Base-by-base conservation (phyloP, 37 sponge, comb jelly and placozoan genomes). In the Spongia lamella region DNA sequence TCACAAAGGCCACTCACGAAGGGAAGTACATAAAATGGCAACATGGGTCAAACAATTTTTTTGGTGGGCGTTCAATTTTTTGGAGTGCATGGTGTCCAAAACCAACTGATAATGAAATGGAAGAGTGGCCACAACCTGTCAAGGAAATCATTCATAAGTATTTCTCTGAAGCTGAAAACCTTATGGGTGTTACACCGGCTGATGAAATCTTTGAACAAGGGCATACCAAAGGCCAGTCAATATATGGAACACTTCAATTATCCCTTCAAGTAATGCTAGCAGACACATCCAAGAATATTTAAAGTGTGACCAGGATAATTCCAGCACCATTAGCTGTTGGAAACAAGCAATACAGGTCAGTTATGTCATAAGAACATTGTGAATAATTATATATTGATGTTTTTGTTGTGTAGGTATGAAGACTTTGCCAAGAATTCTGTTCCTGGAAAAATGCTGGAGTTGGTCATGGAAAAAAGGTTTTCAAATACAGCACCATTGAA, bases 11-110 rank as follows among this genome's bases (percentile, higher is more conserved):
- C 1, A 82, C 68, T 3, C 65, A 52, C 43, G 20, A 59, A 31
- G 83, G 83, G 2, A 31, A 72, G 55, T 54, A 62, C 76, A 75
- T 73, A 29, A 74, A 72, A 32, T 75, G 22, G 37, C 70, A 37
- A 3, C 70, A 79, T 40, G 83, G 83, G n/a, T 30, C 6, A 60
- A 75, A 20, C 38, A 40, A 11, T 31, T 83, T 40, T n/a, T 75
- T 83, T 33, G 83, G 83, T 16, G 83, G 83, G 3, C 73, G 74
- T 0, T 83, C 83, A 7, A 33, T 57, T 5, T 64, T 75, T 4
- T 83, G 83, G 83, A 75, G 76, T 66, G 83, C 56, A 5, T 83
- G 83, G 83, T 64, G 66, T 37, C 75, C 75, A 20, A 59, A 83
- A 34, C 83, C 83, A 32, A 33, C 68, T 26, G 68, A 62, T 17